Conservation (phyloP, 1,140 invertebrate species). For the Drosophila asahinai region DNA sequence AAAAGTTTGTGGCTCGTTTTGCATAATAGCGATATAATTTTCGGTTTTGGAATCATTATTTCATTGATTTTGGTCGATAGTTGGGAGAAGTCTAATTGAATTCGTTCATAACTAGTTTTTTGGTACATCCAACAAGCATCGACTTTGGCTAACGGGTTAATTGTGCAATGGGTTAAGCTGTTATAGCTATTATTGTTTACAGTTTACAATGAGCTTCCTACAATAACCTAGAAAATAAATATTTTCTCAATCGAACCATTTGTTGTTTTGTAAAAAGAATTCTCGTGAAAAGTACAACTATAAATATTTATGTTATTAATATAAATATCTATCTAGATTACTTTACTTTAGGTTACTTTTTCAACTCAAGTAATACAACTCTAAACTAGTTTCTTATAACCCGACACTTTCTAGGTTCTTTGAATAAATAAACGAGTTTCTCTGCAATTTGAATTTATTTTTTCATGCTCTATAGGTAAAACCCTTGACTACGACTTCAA, state of each 20-base stretch:
- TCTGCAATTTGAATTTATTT: no score
- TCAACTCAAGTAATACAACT: no score
- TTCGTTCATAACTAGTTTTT: constrained; percentile 1
- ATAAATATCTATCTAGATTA: no score
- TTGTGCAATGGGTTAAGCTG: not conserved
- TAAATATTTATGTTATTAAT: not conserved
- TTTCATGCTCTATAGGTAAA: no score
- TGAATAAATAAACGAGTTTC: no score
- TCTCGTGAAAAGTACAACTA: not conserved
- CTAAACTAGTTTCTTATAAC: no score
- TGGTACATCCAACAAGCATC: not conserved
- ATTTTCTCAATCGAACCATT: not conserved
- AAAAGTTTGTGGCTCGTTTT: constrained; percentile 36
- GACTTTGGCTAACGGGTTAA: constrained; percentile 5
- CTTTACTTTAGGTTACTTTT: no score
- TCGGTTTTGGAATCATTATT: constrained; percentile 29
- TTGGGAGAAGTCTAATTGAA: constrained; percentile 24
- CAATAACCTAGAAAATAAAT: not conserved
- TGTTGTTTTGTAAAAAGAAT: not conserved
- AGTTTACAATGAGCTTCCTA: not conserved
- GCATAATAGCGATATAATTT: constrained; percentile 51
- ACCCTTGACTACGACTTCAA: no score
- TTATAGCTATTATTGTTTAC: not conserved
- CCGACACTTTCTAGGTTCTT: no score
- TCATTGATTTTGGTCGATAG: constrained; percentile 52